A percentile compares a stretch with the other conserved stretches of the same genome.
These are phyloP conservation scores for Piaya cayana DNA, from an alignment of 2,113 vertebrate genomes.

Conservation along the genomic window DNA sequence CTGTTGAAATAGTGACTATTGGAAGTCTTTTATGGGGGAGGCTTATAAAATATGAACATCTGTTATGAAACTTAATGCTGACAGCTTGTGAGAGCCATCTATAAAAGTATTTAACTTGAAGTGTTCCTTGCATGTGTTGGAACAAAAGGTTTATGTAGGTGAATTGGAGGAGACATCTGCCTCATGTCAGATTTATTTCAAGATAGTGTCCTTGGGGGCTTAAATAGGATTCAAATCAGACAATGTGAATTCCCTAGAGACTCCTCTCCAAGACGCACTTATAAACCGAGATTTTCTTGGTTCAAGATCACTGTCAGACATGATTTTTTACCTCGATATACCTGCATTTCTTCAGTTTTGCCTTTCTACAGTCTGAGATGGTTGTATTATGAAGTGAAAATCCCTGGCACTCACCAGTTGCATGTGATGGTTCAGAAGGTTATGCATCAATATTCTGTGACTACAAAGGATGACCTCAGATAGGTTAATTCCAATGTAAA, in stretches of 20 bases:
- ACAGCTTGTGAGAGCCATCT: conserved; percentile 32
- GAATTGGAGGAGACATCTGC: background rate
- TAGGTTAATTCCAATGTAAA: conserved; percentile 53
- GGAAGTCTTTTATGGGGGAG: conserved; percentile 35
- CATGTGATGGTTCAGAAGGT: conserved; percentile 41
- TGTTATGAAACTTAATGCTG: conserved; percentile 59
- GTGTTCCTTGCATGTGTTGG: background rate
- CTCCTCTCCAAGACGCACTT: conserved; percentile 16
- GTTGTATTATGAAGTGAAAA: conserved; percentile 55
- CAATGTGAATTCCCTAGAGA: conserved; percentile 5
- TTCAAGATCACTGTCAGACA: conserved; percentile 25
- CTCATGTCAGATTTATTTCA: conserved; percentile 33
- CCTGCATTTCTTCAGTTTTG: conserved; percentile 37
- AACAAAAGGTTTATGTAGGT: conserved; percentile 5
- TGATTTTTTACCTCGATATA: conserved; percentile 60
- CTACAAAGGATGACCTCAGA: conserved; percentile 37
- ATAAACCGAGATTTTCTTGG: conserved; percentile 46
- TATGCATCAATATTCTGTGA: conserved; percentile 45
- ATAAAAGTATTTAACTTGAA: conserved; percentile 40
- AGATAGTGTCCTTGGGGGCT: conserved; percentile 23
- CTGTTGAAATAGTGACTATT: conserved; percentile 45
- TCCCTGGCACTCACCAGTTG: conserved; percentile 44
- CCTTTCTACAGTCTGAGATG: conserved; percentile 29
- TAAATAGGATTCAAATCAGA: conserved; percentile 33
- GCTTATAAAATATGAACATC: conserved; percentile 60